phyloP scores from a whole-genome alignment of 2,888 invertebrate species.

The Sphaeridia pumilis region DNA sequence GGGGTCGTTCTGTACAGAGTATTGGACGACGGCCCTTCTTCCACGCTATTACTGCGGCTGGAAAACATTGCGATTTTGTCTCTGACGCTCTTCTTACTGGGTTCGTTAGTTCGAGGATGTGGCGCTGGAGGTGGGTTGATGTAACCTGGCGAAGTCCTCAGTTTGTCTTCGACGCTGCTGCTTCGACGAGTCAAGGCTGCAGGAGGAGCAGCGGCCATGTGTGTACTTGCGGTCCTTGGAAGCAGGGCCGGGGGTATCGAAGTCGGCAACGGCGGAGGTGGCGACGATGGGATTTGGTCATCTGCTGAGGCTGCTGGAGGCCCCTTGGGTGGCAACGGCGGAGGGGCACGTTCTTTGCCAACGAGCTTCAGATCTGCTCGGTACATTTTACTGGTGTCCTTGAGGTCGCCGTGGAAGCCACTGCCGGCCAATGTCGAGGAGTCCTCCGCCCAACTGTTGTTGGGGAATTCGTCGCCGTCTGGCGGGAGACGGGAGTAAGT shows the following conservation, averaged over 20 bases:
- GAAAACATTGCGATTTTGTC: slow-evolving; percentile 84
- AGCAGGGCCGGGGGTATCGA: slow-evolving; percentile 39
- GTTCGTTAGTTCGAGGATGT: slow-evolving; percentile 44
- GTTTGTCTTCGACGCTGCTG: slow-evolving; percentile 31
- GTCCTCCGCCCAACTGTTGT: slow-evolving; percentile 36
- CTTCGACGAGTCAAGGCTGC: slow-evolving; percentile 17
- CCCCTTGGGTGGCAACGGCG: slow-evolving; percentile 26
- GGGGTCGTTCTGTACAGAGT: slow-evolving; percentile 11
- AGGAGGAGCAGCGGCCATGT: too few relatives aligned
- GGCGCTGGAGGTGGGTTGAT: slow-evolving; percentile 11
- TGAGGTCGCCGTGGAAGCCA: too few relatives aligned
- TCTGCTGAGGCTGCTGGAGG: slow-evolving; percentile 33
- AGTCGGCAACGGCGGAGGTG: slow-evolving; percentile 40
- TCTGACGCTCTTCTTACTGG: slow-evolving; percentile 66
- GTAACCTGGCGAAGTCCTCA: slow-evolving; percentile 15
- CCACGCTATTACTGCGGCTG: slow-evolving; percentile 39
- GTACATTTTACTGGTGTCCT: slow-evolving; percentile 20
- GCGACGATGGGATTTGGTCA: slow-evolving; percentile 26
- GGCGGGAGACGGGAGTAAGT: slow-evolving; percentile 60
- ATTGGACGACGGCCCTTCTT: slow-evolving; percentile 20
- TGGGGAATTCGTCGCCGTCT: slow-evolving; percentile 69
- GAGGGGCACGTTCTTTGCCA: slow-evolving; percentile 23
- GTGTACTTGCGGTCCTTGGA: slow-evolving; percentile 14
- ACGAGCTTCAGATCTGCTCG: slow-evolving; percentile 28
- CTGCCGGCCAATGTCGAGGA: slow-evolving; percentile 33